Base-by-base conservation (phyloP, 2,888 invertebrate species). In the Anagyrus pseudococci region DNA sequence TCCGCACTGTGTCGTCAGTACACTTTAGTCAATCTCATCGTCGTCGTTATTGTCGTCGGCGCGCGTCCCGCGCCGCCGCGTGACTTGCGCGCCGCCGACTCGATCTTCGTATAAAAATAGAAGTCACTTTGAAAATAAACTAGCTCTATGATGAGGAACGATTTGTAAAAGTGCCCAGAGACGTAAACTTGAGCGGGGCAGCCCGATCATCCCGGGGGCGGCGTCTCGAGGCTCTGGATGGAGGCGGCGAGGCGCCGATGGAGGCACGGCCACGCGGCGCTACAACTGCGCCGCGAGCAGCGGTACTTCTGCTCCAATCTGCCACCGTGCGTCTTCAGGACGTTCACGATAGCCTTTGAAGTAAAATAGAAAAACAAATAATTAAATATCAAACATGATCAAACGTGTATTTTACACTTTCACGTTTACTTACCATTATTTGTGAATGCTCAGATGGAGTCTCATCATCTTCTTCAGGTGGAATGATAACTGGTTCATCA, bases 111-210 rank as follows among this genome's bases (percentile, higher is more conserved):
- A 66, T 63, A 66, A 66, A 66, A 66, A 66, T 66, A 66, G 62
- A 66, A 66, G 60, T 59, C 63, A 53, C 58, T 66, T 66, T 61
- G 58, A 66, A 61, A 66, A 66, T 66, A 66, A 66, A 66, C 66
- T 66, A 66, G 50, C 52, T 63, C 63, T 66, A 66, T 59, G 48
- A 58, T 66, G 53, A 63, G 66, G 63, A 66, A 63, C 62, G 62
- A 66, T 59, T 59, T 66, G 59, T 57, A 57, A 59, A 60, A 62
- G 66, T 64, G 62, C 58, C 62, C 65, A 56, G 58, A 62, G 62
- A 62, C 58, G 58, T 37, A 8, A 37, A 2, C 13, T 37, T 37
- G 33, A 4, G 43, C 37, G 44, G 19, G 55, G 49, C 43, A 50
- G 50, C 46, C 58, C 50, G 44, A 66, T 66, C 66, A 66, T 63